These are phyloP conservation scores for Ophioninae sp. DNA, from an alignment of 2,888 invertebrate genomes.

Conservation along the genomic window DNA sequence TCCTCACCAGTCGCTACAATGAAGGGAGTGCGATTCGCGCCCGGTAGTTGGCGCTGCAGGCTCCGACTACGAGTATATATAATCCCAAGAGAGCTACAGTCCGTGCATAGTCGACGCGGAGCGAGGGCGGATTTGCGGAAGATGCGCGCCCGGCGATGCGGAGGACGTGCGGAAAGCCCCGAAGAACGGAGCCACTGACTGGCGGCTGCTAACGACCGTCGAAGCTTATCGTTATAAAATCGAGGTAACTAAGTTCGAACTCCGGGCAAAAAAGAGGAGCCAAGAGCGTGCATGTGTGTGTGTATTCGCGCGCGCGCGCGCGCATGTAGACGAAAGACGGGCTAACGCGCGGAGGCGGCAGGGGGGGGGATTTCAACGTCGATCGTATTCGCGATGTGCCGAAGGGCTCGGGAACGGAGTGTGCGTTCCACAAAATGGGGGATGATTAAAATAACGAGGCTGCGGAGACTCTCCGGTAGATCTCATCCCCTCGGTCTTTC, in stretches of 20 bases:
- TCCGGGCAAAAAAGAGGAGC: conserved; percentile 37
- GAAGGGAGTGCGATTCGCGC: conserved; percentile 49
- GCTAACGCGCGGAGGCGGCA: too few species aligned
- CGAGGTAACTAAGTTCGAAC: conserved; percentile 68
- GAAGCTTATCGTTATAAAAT: conserved; percentile 71
- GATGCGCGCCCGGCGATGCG: conserved; percentile 42
- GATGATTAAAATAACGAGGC: conserved; percentile 80
- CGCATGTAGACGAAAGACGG: conserved; percentile 11
- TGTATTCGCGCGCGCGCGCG: not conserved
- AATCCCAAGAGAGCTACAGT: conserved; percentile 55
- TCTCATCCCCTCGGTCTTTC: conserved; percentile 48
- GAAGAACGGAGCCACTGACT: conserved; percentile 70
- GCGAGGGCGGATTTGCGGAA: conserved; percentile 17
- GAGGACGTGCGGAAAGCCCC: conserved; percentile 49
- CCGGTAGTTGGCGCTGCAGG: conserved; percentile 45
- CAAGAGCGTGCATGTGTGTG: conserved; percentile 7
- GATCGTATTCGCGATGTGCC: conserved; percentile 65
- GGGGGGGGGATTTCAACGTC: conserved; percentile 17
- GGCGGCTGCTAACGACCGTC: conserved; percentile 74
- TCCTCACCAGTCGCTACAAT: conserved; percentile 42
- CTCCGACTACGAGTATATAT: conserved; percentile 35
- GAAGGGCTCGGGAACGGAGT: conserved; percentile 62
- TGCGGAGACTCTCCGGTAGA: conserved; percentile 72
- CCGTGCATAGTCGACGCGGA: conserved; percentile 26
- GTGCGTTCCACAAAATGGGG: conserved; percentile 77